Conservation (phyloP, 2,888 invertebrate genomes). For the Lymantria dispar region DNA sequence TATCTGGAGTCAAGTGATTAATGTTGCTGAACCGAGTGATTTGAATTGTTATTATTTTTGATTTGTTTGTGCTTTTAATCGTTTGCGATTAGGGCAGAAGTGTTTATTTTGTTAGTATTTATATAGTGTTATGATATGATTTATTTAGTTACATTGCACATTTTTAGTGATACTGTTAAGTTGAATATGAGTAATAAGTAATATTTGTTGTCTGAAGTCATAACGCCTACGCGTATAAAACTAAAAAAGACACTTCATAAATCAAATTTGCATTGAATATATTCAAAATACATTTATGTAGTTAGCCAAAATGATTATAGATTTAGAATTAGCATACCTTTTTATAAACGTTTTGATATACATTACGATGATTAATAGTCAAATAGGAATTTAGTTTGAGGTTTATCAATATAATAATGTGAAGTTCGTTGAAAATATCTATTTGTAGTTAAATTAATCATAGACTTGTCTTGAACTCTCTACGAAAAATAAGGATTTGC, state of each 20-base stretch:
- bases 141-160: not conserved
- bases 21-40: not conserved
- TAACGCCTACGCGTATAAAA: constrained; percentile 1
- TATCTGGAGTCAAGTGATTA: not conserved
- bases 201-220: constrained; percentile 4
- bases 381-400: too few relatives aligned
- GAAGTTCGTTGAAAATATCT: too few relatives aligned
- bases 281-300: too few relatives aligned
- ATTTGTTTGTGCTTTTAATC: not conserved
- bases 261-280: not conserved
- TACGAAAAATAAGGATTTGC: too few relatives aligned
- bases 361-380: too few relatives aligned
- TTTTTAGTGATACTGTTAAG: not conserved
- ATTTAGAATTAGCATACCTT: too few relatives aligned
- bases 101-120: constrained; percentile 23
- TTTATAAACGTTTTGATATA: too few relatives aligned
- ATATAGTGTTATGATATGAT: constrained; percentile 7
- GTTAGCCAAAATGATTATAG: too few relatives aligned
- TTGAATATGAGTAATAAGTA: constrained; percentile 2
- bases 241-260: not conserved
- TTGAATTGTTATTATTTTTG: not conserved
- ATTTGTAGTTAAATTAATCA: too few relatives aligned
- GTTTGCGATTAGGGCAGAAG: constrained; percentile 9
- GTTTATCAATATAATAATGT: too few relatives aligned
- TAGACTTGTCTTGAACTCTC: too few relatives aligned